Evolutionary conservation across 2,113 vertebrate species (phyloP), one percentile per base, ranked within the genome.

Genomic region (Corythoichthys haematopterus): DNA sequence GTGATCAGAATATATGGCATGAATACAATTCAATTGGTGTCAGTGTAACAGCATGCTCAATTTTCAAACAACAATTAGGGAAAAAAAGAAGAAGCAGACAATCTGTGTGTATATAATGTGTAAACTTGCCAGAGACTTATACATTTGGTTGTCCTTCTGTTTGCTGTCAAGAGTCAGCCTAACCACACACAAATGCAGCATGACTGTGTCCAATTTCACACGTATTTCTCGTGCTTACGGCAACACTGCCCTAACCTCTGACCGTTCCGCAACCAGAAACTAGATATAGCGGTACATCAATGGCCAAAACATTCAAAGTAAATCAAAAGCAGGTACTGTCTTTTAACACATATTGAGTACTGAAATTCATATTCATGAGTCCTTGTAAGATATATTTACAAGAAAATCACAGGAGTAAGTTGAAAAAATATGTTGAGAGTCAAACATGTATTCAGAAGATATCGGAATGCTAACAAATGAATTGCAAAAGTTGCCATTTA

Each of bases 181-280:
- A 87, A 87, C 86, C 70, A 79, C 79, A 89, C 69, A 85, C 84
- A 85, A 86, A 88, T 82, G 76, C 76, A 74, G 64, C 68, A 51
- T 51, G 71, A 75, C 65, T 80, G 85, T 81, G 70, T 89, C 81
- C 70, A 63, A 71, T 89, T 89, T 89, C 87, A 87, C 79, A 81
- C 58, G 7, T 61, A 65, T 52, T 65, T 68, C 20, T 65, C 53
- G 63, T 71, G 84, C 85, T 88, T 76, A 80, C 47, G 83, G 87
- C 86, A 79, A 83, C 69, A 59, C 77, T 59, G 71, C 65, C 58
- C 68, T 74, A 73, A 78, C 70, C 87, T 81, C 71, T 88, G 78
- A 90, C 77, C 85, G 64, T 40, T 46, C 36, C 13, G 80, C 78
- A 88, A 88, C 78, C 69, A 70, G 79, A 88, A 75, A 81, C 81